phyloP scores from a whole-genome alignment of 2,888 invertebrate genomes.

The Drosophila subquinaria region DNA sequence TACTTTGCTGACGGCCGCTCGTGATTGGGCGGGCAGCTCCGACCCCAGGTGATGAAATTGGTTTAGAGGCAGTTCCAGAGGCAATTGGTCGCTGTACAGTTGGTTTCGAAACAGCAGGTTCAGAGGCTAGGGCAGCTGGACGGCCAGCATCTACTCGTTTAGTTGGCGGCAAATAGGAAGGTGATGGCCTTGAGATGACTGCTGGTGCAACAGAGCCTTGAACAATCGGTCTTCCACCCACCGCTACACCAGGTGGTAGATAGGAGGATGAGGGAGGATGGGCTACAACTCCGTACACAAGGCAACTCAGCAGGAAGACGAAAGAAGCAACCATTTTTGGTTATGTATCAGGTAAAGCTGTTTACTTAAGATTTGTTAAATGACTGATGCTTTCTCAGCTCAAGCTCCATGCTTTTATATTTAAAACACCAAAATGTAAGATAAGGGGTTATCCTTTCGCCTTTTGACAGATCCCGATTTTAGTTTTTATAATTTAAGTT shows the following conservation, averaged over 20 bases:
- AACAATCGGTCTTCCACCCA: background rate
- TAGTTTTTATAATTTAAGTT: background rate
- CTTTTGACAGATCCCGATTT: background rate
- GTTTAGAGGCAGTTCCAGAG: background rate
- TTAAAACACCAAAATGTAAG: background rate
- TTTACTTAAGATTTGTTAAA: background rate
- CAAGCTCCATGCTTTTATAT: constrained; percentile 1
- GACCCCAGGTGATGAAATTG: background rate
- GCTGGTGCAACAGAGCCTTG: background rate
- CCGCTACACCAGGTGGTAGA: constrained; percentile 18
- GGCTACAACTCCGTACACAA: constrained; percentile 30
- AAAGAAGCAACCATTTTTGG: constrained; percentile 26
- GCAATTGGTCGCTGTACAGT: background rate
- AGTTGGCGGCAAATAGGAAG: constrained; percentile 2
- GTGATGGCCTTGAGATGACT: background rate
- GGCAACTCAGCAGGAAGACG: constrained; percentile 31
- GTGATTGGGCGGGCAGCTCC: constrained; percentile 2
- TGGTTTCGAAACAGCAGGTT: background rate
- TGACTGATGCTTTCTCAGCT: constrained; percentile 37
- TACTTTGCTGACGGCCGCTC: constrained; percentile 1
- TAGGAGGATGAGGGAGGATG: constrained; percentile 16
- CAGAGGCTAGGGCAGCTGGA: background rate
- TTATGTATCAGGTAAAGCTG: background rate
- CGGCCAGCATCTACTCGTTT: background rate
- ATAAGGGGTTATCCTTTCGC: background rate